A percentile compares a stretch with the other conserved stretches of the same genome.
These are phyloP conservation scores for Monochamus alternatus DNA, from an alignment of 2,888 invertebrate genomes.

Conservation along the genomic window DNA sequence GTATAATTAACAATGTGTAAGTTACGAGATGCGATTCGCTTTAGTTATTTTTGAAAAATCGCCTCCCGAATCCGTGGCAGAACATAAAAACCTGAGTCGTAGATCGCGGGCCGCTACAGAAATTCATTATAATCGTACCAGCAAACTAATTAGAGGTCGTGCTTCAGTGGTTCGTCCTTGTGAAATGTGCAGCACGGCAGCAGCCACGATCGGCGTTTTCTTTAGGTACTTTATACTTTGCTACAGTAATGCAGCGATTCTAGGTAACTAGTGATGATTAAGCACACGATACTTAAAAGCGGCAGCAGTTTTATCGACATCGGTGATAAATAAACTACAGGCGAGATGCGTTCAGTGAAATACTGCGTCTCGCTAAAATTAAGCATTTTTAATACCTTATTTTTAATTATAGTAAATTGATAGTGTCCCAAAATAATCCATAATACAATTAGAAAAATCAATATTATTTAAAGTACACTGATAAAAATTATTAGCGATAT, in stretches of 20 bases:
- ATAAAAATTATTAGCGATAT: too few species aligned
- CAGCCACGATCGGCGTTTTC: background rate
- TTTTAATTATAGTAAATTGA: too few species aligned
- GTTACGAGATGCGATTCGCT: too few species aligned
- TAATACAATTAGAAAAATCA: too few species aligned
- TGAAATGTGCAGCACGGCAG: slow-evolving; percentile 2
- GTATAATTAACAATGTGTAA: too few species aligned
- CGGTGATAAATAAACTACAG: background rate
- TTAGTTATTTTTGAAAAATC: too few species aligned
- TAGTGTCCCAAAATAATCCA: too few species aligned
- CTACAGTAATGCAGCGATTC: background rate
- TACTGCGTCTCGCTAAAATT: too few species aligned
- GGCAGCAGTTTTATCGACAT: background rate
- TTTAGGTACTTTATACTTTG: background rate
- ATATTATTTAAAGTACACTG: too few species aligned
- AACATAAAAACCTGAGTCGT: background rate
- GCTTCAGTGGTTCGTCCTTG: slow-evolving; percentile 13
- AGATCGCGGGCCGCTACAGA: background rate
- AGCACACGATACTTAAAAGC: background rate
- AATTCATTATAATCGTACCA: slow-evolving; percentile 4
- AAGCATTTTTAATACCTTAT: too few species aligned
- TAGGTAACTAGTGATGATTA: background rate
- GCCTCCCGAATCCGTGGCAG: too few species aligned
- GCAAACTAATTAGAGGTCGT: background rate
- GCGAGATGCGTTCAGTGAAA: too few species aligned